Percentiles rank a stretch among this genome's conserved stretches.
Evolutionary conservation across 2,797 vertebrate species (phyloP).

Genomic region (Squalus acanthias): DNA sequence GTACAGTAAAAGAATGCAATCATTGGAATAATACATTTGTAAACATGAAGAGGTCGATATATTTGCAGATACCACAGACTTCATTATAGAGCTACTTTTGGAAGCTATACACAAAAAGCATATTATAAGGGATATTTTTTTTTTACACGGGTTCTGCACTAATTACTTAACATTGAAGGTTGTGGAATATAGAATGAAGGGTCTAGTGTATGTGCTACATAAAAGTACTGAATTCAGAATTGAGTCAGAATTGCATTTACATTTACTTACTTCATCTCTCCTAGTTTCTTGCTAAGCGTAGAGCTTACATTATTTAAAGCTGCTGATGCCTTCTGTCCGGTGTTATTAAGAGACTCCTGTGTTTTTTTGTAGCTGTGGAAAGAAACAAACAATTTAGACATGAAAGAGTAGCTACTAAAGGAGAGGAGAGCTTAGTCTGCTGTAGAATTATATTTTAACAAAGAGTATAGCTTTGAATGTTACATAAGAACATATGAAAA

Average conservation of each 20-base stretch:
- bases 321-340: constrained; percentile 82
- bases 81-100: neutral
- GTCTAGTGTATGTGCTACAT: too few species aligned
- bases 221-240: neutral
- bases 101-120: neutral
- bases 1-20: neutral
- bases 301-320: constrained; percentile 86
- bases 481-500: neutral
- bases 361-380: constrained; percentile 87
- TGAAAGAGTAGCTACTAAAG: neutral
- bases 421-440: neutral
- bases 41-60: constrained; percentile 17
- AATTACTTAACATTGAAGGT: neutral
- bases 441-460: neutral
- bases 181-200: too few species aligned
- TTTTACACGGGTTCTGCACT: neutral
- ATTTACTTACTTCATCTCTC: constrained; percentile 86
- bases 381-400: constrained; percentile 42
- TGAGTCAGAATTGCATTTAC: neutral
- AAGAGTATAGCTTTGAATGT: neutral
- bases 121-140: neutral
- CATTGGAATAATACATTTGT: neutral
- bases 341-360: constrained; percentile 85
- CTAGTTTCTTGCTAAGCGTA: constrained; percentile 84
- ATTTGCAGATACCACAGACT: neutral